Evolutionary conservation across 2,113 vertebrate species (phyloP).

Genomic region (Myotis lucifugus): DNA sequence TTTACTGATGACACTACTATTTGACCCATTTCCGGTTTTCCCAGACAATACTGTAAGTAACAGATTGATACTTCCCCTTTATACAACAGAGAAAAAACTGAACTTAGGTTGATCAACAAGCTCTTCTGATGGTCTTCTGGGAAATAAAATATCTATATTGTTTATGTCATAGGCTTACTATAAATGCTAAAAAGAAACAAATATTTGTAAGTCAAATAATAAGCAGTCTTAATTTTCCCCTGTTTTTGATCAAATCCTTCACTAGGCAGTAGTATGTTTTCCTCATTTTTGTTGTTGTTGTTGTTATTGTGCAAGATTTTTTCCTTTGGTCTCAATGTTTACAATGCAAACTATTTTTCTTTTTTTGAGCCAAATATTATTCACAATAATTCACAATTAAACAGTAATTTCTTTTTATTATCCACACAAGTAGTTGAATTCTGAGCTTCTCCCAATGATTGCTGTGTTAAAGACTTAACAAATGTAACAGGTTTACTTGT

Average conservation of each 20-base stretch:
- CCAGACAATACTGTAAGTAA: rapidly evolving
- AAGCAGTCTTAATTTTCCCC: background rate
- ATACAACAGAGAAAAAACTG: background rate
- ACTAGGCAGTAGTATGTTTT: background rate
- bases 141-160: background rate
- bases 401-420: background rate
- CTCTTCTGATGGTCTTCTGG: background rate
- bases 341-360: background rate
- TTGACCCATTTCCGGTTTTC: background rate
- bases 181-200: background rate
- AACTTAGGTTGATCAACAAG: background rate
- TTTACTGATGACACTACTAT: background rate
- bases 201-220: background rate
- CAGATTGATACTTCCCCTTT: background rate
- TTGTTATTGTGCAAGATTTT: background rate
- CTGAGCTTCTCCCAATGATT: background rate
- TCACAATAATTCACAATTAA: background rate
- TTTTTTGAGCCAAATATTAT: background rate
- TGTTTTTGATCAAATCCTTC: background rate
- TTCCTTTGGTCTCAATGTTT: background rate
- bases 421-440: background rate
- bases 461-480: background rate
- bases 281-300: background rate
- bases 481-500: background rate
- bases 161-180: background rate